Evolutionary conservation across 2,888 invertebrate species (phyloP), one percentile per base, ranked within the genome.

Genomic region (Leptopilina drosophilae): DNA sequence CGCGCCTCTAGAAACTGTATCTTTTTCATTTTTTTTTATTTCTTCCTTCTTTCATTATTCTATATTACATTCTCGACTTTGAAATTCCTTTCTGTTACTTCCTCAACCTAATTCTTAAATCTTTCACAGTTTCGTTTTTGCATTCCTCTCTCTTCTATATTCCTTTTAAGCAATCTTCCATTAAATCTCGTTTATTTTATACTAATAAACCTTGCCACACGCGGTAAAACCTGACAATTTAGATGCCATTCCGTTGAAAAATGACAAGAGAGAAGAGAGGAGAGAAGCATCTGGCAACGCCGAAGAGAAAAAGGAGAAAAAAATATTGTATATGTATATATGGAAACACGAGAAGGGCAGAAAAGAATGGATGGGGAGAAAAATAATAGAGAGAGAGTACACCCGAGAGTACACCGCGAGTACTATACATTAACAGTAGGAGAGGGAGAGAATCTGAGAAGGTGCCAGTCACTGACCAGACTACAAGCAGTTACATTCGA

Each of bases 391-490:
- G 80, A 81, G 80, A 81, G 82, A 81, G 85, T 82, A 83, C 81
- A 42, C 42, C 8, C 56, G 65, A 69, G 42, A 66, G 20, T 53
- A 8, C 8, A 42, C 62, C 46, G 14, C 15, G 40, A n/a, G 33
- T 67, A 76, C 40, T 64, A 49, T 49, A 53, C 46, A 59, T 33
- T 20, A 11, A 78, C 64, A 79, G 64, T 26, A 64, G 53, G 75
- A 77, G 77, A 33, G 73, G 73, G 73, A 73, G 40, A 73, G 11
- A 73, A 56, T 33, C 33, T 80, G 80, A 82, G 81, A 81, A 82
- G 80, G 79, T 85, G 87, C 88, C 90, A 91, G 91, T 91, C 90
- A 89, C 89, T 87, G 90, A 90, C 89, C 90, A 89, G 87, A 84
- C 87, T 84, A 84, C 87, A 56, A 73, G 80, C 56, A 73, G 73